Evolutionary conservation across 1,140 invertebrate species (phyloP).

Genomic region (Halyomorpha halys): DNA sequence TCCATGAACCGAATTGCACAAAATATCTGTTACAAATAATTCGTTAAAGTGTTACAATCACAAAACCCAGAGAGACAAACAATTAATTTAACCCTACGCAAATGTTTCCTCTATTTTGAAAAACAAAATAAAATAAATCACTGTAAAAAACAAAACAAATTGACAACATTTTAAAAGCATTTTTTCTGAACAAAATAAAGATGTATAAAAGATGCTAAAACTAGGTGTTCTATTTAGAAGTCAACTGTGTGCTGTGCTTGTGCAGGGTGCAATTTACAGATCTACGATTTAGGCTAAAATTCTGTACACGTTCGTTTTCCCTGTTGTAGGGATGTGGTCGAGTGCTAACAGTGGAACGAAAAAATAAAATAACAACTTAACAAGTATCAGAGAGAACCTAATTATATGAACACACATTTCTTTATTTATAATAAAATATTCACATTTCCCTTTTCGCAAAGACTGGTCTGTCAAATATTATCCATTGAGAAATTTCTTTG

Average conservation of each 20-base stretch:
- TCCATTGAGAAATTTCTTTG: not conserved
- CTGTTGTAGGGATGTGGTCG: not conserved
- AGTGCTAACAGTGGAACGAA: not conserved
- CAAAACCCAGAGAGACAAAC: no score
- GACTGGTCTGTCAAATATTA: not conserved
- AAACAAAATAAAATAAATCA: no score
- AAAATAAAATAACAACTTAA: constrained; percentile 6
- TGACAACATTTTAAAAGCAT: no score
- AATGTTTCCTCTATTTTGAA: no score
- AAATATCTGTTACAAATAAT: constrained; percentile 16
- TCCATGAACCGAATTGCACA: constrained; percentile 13
- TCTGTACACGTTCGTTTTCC: constrained; percentile 18
- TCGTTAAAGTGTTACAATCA: not conserved
- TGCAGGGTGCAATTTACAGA: constrained; percentile 15
- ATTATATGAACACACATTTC: constrained; percentile 15
- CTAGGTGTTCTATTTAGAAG: constrained; percentile 10
- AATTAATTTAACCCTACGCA: no score
- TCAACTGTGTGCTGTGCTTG: constrained; percentile 8
- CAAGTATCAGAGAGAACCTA: not conserved
- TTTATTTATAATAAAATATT: constrained; percentile 1
- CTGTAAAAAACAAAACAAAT: no score
- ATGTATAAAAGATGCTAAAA: constrained; percentile 17
- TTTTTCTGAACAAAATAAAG: constrained; percentile 10
- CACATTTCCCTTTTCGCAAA: not conserved
- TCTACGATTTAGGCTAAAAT: not conserved